A percentile compares a stretch with the other conserved stretches of the same genome.
Conservation (phyloP, 2,113 vertebrate genomes). For the Drymodes brunneopygia region DNA sequence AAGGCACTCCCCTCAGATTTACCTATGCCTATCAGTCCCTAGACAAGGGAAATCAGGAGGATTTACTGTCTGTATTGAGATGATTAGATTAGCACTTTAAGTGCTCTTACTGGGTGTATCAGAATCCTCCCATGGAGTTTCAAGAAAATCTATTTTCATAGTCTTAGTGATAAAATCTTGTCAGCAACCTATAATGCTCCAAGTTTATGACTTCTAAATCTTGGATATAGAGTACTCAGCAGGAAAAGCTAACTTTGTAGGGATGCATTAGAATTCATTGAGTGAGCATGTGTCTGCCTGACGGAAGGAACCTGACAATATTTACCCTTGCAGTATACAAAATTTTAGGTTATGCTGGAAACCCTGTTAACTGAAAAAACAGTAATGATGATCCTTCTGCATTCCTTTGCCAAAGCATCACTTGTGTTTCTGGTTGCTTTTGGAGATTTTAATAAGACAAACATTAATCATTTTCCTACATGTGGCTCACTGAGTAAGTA, state of each 20-base stretch:
- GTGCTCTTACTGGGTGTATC: not conserved
- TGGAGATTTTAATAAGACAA: not conserved
- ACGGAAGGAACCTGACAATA: not conserved
- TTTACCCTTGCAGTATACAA: not conserved
- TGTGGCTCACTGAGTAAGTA: not conserved
- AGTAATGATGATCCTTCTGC: not conserved
- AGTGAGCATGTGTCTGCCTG: not conserved
- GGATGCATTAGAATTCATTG: not conserved
- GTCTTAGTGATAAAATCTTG: not conserved
- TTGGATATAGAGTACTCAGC: not conserved
- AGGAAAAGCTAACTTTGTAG: not conserved
- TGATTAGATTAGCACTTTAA: not conserved
- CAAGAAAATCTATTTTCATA: not conserved
- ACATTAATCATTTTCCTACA: not conserved
- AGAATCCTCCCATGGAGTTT: not conserved
- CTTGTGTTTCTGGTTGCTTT: not conserved
- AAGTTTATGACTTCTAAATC: not conserved
- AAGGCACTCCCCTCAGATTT: not conserved
- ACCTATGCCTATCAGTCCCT: not conserved
- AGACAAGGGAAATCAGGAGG: not conserved
- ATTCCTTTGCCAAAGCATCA: not conserved
- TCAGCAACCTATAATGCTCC: not conserved
- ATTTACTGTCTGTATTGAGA: not conserved
- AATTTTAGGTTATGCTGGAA: not conserved
- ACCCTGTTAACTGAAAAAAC: not conserved